Percentiles rank a stretch among this genome's conserved stretches.
These are phyloP conservation scores for Macropis europaea DNA, from an alignment of 2,888 invertebrate species.

Conservation along the genomic window DNA sequence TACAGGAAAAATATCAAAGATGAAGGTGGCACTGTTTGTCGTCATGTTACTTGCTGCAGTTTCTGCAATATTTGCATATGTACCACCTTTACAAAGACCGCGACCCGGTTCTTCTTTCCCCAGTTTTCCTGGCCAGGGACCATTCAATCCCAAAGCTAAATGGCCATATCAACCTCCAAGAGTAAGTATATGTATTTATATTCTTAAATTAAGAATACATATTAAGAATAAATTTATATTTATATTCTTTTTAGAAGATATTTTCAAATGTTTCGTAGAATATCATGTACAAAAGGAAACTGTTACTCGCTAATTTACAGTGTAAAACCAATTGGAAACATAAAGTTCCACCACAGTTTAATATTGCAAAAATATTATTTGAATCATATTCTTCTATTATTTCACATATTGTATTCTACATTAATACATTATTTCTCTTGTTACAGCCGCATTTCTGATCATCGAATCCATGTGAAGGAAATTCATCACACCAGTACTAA, in stretches of 20 bases:
- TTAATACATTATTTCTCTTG: neutral
- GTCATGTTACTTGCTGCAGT: constrained; percentile 31
- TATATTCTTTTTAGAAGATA: too few species aligned
- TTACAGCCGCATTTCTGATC: constrained; percentile 11
- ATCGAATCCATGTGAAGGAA: neutral
- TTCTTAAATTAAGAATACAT: neutral
- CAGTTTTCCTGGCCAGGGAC: constrained; percentile 29
- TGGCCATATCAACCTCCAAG: constrained; percentile 11
- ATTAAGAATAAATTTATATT: too few species aligned
- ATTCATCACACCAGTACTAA: neutral
- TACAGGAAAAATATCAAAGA: constrained; percentile 22
- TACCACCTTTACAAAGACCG: constrained; percentile 6
- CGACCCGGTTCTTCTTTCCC: neutral
- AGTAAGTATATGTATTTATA: constrained; percentile 13
- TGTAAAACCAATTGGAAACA: too few species aligned
- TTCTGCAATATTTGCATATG: constrained; percentile 33
- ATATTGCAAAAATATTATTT: too few species aligned
- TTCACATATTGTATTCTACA: too few species aligned
- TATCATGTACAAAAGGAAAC: neutral
- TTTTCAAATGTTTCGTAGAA: neutral
- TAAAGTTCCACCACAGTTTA: too few species aligned
- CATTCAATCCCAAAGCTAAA: constrained; percentile 40
- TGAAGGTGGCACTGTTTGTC: constrained; percentile 28
- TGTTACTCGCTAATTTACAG: too few species aligned
- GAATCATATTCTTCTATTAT: too few species aligned